Evolutionary conservation across 2,888 invertebrate genomes (phyloP), one percentile per base, ranked within the genome.

Genomic region (Eudiplozoon nipponicum): DNA sequence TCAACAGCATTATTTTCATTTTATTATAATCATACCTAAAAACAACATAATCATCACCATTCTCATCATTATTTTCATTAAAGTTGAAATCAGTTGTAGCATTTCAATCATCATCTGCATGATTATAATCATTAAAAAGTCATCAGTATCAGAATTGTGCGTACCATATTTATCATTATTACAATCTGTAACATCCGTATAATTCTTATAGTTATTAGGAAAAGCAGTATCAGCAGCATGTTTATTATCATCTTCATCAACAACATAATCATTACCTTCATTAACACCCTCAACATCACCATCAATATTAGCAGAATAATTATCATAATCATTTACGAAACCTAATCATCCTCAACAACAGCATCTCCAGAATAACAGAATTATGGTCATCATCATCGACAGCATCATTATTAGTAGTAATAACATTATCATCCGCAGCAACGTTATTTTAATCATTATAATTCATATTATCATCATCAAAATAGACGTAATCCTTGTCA

Each of bases 61-160:
- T 26, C 7, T 26, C 11, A 26, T 26, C 11, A 26, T 29, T 29
- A 29, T 29, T 29, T 15, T 29, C 17, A 29, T 29, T 29, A 29
- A 15, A 15, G 17, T 29, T 29, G 17, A n/a, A 19, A 34, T 17
- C 19, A 34, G 13, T 34, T 19, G 13, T 20, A 34, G 13, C 20
- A 34, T 17, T 34, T 19, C n/a, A 19, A 34, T 17, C 20, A 34
- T 29, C 17, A 29, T 29, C 17, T 15, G 4, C 4, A 29, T 29
- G 13, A 29, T 29, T 29, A 29, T 29, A 15, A 29, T 29, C 17
- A 29, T 29, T 29, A 29, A 29, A 9, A 9, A 26, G 9, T 26
- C 7, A 9, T 9, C 7, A 11, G 9, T 11, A 11, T 9, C 9
- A 11, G 9, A 9, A 11, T 9, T 7, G 13, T n/a, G 9, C 9